Evolutionary conservation across 2,888 invertebrate genomes (phyloP).

Genomic region (Odontomyia ornata): DNA sequence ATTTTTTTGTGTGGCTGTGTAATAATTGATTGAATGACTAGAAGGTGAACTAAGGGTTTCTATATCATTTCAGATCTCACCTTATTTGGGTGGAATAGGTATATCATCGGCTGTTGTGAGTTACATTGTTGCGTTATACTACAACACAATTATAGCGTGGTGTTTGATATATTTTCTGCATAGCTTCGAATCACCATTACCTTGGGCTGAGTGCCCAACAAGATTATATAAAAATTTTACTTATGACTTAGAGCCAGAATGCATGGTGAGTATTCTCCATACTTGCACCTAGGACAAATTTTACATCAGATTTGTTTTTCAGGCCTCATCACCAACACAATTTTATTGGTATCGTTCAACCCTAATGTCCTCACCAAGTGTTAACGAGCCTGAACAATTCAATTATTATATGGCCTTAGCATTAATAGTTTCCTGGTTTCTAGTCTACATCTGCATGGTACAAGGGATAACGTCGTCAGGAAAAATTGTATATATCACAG

Average conservation of each 20-base stretch:
- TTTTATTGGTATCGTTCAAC: constrained; percentile 96
- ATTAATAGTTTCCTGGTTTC: constrained; percentile 88
- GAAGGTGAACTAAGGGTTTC: too few species aligned
- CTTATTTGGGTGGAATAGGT: constrained; percentile 87
- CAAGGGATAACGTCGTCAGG: constrained; percentile 97
- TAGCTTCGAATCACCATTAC: constrained; percentile 90
- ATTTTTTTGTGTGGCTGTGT: too few species aligned
- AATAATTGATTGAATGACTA: too few species aligned
- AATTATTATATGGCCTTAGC: constrained; percentile 92
- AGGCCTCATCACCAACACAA: constrained; percentile 90
- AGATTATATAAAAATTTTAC: constrained; percentile 81
- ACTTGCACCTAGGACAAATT: too few species aligned
- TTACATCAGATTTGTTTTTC: constrained; percentile 54
- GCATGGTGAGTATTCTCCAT: constrained; percentile 73
- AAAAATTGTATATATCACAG: constrained; percentile 95
- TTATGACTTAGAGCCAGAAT: constrained; percentile 82
- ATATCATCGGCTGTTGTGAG: constrained; percentile 95
- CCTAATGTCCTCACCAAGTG: constrained; percentile 87
- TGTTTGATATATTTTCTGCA: constrained; percentile 94
- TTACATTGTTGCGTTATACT: constrained; percentile 95
- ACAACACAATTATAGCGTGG: constrained; percentile 98
- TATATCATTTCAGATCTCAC: constrained; percentile 71
- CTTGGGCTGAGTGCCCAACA: constrained; percentile 92
- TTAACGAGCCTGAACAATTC: constrained; percentile 84
- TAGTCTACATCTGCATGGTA: constrained; percentile 96